Base-by-base conservation (phyloP, 2,113 vertebrate genomes). In the Numenius arquata region DNA sequence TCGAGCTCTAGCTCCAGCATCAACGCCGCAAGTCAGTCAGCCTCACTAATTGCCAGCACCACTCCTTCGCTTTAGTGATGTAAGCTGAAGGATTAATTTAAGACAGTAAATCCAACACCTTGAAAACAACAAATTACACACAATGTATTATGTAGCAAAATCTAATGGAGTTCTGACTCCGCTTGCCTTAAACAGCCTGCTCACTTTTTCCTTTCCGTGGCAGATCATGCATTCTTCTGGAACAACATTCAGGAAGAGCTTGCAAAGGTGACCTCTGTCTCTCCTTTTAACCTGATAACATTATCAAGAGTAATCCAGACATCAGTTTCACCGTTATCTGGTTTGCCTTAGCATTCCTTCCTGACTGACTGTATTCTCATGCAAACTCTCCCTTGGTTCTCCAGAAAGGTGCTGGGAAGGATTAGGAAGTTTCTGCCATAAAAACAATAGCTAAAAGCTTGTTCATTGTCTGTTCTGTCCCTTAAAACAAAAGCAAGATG, bases 311-410 rank as follows among this genome's bases (percentile, higher is more conserved):
- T 62, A 68, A 77, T 65, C 56, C 68, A 63, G 73, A 52, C 56
- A 81, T 76, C 80, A 70, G 2, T 61, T 65, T 78, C 81, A 65
- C 40, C 19, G 2, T 82, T 87, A 89, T 45, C 62, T 92, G 17
- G 34, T 81, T 92, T 82, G 32, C 43, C 34, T 89, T 78, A 61
- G 29, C 85, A 85, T 92, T 92, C 80, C n/a, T 91, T 95, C 87
- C 83, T 89, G 62, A 75, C 34, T 72, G 48, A 53, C n/a, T 65
- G 0, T 19, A 53, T 70, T 93, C 59, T 74, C 18, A 70, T 30
- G 63, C n/a, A 90, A 85, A 80, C 20, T 50, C 50, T 70, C 20
- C 34, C 52, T 85, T 90, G 95, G 85, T 66, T 93, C 67, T 92
- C n/a, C 36, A 76, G 55, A 62, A 80, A 74, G 67, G 12, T 71